Base-by-base conservation (phyloP, 2,113 vertebrate species). In the Grallaria varia region DNA sequence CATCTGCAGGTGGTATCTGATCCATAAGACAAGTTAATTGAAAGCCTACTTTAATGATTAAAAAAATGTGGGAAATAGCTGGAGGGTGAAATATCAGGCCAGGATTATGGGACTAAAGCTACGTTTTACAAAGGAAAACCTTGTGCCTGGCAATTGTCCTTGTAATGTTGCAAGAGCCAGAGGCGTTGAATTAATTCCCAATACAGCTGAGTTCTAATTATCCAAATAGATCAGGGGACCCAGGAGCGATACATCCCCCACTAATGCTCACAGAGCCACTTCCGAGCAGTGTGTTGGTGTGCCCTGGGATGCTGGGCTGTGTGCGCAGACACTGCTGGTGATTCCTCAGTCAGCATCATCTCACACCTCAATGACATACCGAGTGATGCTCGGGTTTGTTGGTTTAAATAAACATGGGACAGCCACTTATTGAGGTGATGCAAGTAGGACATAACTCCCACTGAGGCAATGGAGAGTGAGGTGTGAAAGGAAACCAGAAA, bases 111-210 rank as follows among this genome's bases (percentile, higher is more conserved):
- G 67, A 77, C 58, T 69, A 73, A 90, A 97, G 76, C 59, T 73
- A 68, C 16, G 69, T 60, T 95, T 95, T 89, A 52, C 67, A 79
- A 84, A 93, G 81, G 39, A 93, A 89, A 94, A 81, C 84, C 83
- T 95, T 76, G 71, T 91, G 90, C 85, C 92, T 92, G 58, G 75
- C 75, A 92, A 79, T 91, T 92, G 92, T 94, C 94, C 94, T 95
- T 93, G 89, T 86, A 71, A 81, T 40, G 42, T 18, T 96, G 72
- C 52, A 37, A 74, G 73, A 75, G 83, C 91, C 1, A 0, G 76
- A 92, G 84, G 85, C 19, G 0, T 40, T 86, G 83, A 90, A 81
- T 95, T 90, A 94, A 93, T 95, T 95, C 95, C 91, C 86, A 24
- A 24, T 84, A 63, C 47, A 78, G 60, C 28, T 67, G 86, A 90